Evolutionary conservation across 1,140 invertebrate genomes (phyloP).

Genomic region (Leptinotarsa undecemlineata): DNA sequence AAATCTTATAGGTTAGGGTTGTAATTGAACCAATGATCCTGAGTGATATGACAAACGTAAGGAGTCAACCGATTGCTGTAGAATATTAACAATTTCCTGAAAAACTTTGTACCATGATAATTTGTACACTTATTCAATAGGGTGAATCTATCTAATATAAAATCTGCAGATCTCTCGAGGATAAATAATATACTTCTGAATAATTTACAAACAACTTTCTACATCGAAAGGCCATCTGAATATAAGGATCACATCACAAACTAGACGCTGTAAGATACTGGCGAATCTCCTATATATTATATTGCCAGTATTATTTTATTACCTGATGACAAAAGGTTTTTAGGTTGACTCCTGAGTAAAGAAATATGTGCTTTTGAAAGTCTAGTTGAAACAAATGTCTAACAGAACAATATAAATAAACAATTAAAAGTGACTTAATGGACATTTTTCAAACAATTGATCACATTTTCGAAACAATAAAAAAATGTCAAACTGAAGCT

Average conservation of each 20-base stretch:
- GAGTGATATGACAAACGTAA: conserved; percentile 32
- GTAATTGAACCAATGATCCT: neutral
- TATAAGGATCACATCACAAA: conserved; percentile 23
- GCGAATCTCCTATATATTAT: conserved; percentile 16
- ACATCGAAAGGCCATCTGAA: conserved; percentile 21
- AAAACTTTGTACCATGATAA: conserved; percentile 51
- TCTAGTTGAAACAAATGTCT: neutral
- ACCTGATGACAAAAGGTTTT: conserved; percentile 36
- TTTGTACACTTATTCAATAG: conserved; percentile 46
- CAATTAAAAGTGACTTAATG: too few relatives aligned
- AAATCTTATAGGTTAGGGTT: too few relatives aligned
- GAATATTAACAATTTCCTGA: conserved; percentile 47
- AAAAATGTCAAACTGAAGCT: too few relatives aligned
- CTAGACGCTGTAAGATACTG: conserved; percentile 19
- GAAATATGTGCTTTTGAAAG: conserved; percentile 43
- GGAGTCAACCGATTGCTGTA: conserved; percentile 48
- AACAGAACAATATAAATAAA: too few relatives aligned
- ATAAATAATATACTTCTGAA: conserved; percentile 30
- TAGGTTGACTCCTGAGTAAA: conserved; percentile 48
- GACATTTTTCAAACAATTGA: too few relatives aligned
- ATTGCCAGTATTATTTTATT: conserved; percentile 24
- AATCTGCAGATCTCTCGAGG: conserved; percentile 12
- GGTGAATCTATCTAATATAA: conserved; percentile 32
- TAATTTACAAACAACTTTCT: conserved; percentile 28
- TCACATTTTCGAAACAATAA: too few relatives aligned